These are phyloP conservation scores for Acromyrmex charruanus DNA, from an alignment of 1,140 invertebrate genomes.

Conservation along the genomic window DNA sequence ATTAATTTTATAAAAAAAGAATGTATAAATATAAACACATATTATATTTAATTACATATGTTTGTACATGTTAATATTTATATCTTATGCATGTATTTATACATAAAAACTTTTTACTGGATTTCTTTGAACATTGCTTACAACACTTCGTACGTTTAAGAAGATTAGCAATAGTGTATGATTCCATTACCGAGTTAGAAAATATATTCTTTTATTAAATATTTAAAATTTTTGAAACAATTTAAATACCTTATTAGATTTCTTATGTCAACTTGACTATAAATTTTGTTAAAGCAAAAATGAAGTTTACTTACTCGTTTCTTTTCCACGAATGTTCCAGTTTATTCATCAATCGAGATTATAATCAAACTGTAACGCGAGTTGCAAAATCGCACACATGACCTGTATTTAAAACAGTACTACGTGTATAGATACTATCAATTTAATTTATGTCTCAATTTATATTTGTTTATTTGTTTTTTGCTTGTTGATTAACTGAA, in stretches of 20 bases:
- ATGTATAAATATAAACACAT: too few species aligned
- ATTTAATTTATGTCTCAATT: conserved; percentile 46
- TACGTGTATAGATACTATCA: not conserved
- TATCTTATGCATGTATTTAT: too few species aligned
- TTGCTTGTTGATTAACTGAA: not conserved
- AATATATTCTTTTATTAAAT: not conserved
- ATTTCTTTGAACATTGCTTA: not conserved
- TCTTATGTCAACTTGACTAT: not conserved
- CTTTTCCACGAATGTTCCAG: not conserved
- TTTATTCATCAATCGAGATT: conserved; percentile 7
- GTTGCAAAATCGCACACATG: not conserved
- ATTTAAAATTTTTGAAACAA: not conserved
- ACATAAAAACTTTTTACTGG: too few species aligned
- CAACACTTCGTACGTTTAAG: not conserved
- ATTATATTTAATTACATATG: too few species aligned
- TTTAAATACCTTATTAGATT: not conserved
- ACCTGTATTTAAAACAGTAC: not conserved
- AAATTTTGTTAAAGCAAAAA: not conserved
- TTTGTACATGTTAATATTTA: too few species aligned
- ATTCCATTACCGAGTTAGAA: not conserved
- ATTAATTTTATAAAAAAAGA: too few species aligned
- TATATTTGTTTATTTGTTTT: conserved; percentile 11
- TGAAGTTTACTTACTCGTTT: not conserved
- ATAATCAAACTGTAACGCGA: not conserved
- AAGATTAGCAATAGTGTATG: not conserved